These are phyloP conservation scores for Dolichotis patagonum DNA, from an alignment of 2,113 vertebrate species.

Conservation along the genomic window DNA sequence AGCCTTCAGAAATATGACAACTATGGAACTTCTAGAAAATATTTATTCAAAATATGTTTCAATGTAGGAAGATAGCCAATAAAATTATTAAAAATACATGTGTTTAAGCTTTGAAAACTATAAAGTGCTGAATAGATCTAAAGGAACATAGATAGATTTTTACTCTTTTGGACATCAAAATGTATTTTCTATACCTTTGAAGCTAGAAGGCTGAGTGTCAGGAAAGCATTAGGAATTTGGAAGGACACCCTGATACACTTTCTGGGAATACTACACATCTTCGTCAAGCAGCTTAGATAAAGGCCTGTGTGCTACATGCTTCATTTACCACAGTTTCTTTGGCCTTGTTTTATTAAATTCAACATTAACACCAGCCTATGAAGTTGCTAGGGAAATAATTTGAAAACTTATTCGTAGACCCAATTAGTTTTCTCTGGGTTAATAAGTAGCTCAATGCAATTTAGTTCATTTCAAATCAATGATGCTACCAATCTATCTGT, in stretches of 20 bases:
- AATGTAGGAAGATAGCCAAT: neutral
- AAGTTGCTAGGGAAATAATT: slow-evolving; percentile 68
- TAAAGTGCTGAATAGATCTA: neutral
- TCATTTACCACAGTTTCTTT: slow-evolving; percentile 12
- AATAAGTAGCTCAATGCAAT: slow-evolving; percentile 59
- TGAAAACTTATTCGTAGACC: slow-evolving; percentile 40
- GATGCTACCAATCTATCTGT: slow-evolving; percentile 61
- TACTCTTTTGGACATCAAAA: neutral
- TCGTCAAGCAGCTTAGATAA: neutral
- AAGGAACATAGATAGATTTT: neutral
- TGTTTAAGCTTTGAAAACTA: neutral
- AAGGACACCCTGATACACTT: neutral
- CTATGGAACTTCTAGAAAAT: neutral
- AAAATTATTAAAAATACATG: neutral
- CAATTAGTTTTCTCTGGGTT: slow-evolving; percentile 62
- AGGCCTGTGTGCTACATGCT: neutral
- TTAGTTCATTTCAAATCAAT: slow-evolving; percentile 70
- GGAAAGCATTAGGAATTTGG: neutral
- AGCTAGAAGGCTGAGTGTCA: neutral
- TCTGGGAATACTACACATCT: neutral
- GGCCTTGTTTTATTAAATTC: slow-evolving; percentile 62
- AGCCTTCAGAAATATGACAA: neutral
- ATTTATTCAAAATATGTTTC: neutral
- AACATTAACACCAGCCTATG: slow-evolving; percentile 1
- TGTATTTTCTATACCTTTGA: neutral